Base-by-base conservation (phyloP, 2,888 invertebrate genomes). In the Bugulina stolonifera region DNA sequence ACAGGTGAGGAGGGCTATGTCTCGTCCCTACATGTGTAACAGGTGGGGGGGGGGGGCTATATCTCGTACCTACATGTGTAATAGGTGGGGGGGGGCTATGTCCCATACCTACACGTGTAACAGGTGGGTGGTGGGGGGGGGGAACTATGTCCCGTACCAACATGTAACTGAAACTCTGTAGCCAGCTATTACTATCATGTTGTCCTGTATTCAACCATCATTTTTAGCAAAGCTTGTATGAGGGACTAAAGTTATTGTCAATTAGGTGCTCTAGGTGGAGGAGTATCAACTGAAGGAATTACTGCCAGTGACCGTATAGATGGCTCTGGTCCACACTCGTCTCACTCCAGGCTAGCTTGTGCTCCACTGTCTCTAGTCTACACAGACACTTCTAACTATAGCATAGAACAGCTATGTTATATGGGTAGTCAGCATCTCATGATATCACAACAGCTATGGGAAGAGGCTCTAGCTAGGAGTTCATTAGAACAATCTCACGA, bases 341-440 rank as follows among this genome's bases (percentile, higher is more conserved):
- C 10, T 5, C 25, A 32, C 5, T 64, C 64, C 18, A 10, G 25
- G 32, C 14, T 32, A 29, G 10, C 64, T 34, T 14, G 22, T 5
- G 25, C 64, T 64, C 27, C 14, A 32, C 10, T 80, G 10, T 79
- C 80, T 23, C 78, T 80, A 14, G 80, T 81, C 14, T 78, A 81
- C 29, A 81, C 81, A 43, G 80, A 81, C 73, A 88, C 89, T 52
- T 87, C 89, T 0, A 89, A 89, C 74, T 87, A 93, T 52, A 91
- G 92, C 1, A 92, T 93, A 0, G 92, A 93, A 81, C 93, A 94
- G 79, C 87, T 94, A 35, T 94, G 94, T 73, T 91, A 93, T 35
- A 91, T 94, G 89, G 94, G 92, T 54, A 91, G 96, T 91, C 95
- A 96, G 85, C 93, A 94, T 0, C 84, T 96, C 77, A 94, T 94